phyloP scores from a whole-genome alignment of 2,797 vertebrate genomes.

The Enteromius mattozi region DNA sequence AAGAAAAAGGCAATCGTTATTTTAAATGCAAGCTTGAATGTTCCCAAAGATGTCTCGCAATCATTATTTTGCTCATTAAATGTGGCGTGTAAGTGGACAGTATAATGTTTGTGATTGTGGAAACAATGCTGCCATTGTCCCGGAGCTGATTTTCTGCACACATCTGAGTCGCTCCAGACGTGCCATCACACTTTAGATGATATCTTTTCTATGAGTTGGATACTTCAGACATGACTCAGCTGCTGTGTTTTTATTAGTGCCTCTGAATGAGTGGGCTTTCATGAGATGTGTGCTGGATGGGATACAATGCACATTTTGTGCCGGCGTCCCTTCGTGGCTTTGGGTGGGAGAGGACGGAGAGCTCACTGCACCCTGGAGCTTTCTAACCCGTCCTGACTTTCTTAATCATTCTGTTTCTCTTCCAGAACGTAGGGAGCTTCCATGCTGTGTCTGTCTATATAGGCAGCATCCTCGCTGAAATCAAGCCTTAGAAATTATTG shows the following conservation, averaged over 20 bases:
- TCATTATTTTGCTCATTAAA: conserved; percentile 17
- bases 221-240: conserved; percentile 35
- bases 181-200: conserved; percentile 38
- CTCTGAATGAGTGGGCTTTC: conserved; percentile 24
- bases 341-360: background rate
- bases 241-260: conserved; percentile 11
- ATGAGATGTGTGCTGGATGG: conserved; percentile 22
- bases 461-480: background rate
- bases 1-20: background rate
- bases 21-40: background rate
- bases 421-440: background rate
- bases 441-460: conserved; percentile 16
- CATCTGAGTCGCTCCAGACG: conserved; percentile 26
- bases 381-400: conserved; percentile 2
- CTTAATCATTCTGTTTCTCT: conserved; percentile 5
- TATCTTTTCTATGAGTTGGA: conserved; percentile 45
- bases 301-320: conserved; percentile 39
- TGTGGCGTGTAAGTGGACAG: conserved; percentile 7
- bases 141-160: background rate
- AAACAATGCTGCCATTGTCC: conserved; percentile 36
- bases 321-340: conserved; percentile 14
- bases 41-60: background rate
- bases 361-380: conserved; percentile 3
- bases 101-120: conserved; percentile 8
- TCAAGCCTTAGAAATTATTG: background rate